A percentile compares a stretch with the other conserved stretches of the same genome.
These are phyloP conservation scores for Ophioderma brevispina DNA, from an alignment of 35 echinoderm and acorn worm genomes.

Conservation along the genomic window DNA sequence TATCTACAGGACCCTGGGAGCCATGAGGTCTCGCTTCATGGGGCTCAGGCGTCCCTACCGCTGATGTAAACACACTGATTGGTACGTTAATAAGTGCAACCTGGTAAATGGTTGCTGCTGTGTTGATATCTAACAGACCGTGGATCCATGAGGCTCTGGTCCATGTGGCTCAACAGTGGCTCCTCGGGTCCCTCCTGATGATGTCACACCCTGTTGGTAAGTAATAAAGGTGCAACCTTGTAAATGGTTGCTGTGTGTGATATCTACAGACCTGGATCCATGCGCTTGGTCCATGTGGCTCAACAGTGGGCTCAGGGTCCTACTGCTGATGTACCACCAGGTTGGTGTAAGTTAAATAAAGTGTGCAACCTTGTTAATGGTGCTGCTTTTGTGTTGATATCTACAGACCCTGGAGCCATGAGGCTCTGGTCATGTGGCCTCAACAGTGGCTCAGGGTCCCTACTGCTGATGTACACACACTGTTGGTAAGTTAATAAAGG, in stretches of 20 bases:
- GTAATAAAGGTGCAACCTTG: too few species aligned
- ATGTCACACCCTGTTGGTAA: slow-evolving; percentile 83
- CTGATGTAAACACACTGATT: slow-evolving; percentile 68
- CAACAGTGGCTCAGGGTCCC: slow-evolving; percentile 84
- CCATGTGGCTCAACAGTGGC: slow-evolving; percentile 84
- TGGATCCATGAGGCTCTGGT: slow-evolving; percentile 89
- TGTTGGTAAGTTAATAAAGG: slow-evolving; percentile 50
- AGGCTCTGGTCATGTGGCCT: slow-evolving; percentile 67
- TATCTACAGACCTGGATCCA: slow-evolving; percentile 82
- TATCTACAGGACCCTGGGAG: too few species aligned
- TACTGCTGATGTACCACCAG: slow-evolving; percentile 67
- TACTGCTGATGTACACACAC: slow-evolving; percentile 70
- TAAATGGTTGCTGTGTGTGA: slow-evolving; percentile 78
- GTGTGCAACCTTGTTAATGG: too few species aligned
- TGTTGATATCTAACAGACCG: slow-evolving; percentile 82
- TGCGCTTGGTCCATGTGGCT: slow-evolving; percentile 72
- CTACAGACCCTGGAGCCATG: slow-evolving; percentile 89
- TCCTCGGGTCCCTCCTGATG: slow-evolving; percentile 73
- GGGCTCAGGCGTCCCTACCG: slow-evolving; percentile 71
- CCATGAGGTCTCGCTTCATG: slow-evolving; percentile 64
- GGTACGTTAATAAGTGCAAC: too few species aligned
- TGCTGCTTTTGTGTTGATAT: slow-evolving; percentile 76
- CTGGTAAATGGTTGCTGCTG: slow-evolving; percentile 44
- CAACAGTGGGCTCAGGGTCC: slow-evolving; percentile 81
- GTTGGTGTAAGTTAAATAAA: slow-evolving; percentile 53